Evolutionary conservation across 2,113 vertebrate genomes (phyloP), one percentile per base, ranked within the genome.

Genomic region (Oreochromis spilurus): DNA sequence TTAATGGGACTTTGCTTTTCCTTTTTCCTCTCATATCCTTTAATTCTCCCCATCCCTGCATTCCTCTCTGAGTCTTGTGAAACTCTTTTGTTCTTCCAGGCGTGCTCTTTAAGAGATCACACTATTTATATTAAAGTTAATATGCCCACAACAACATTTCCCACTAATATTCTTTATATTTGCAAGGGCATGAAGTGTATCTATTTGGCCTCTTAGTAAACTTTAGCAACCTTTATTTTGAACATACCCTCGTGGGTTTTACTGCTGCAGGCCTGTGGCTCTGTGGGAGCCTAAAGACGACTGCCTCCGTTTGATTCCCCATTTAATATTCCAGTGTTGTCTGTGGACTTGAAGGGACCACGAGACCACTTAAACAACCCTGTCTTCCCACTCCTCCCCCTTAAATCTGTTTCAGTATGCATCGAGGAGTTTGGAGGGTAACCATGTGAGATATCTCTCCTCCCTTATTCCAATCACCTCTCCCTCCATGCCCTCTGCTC

Each of bases 401-500:
- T 72, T 54, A 86, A 94, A 88, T 91, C 88, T 85, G 89, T 84
- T 93, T 94, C 85, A 87, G 93, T 92, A 95, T 95, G 92, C 87
- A 92, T 91, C 88, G 83, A 87, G 81, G 89, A 91, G 90, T 93
- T 88, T 92, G 89, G 86, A 93, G 91, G 90, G 84, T 86, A 93
- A 85, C 91, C 85, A 79, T 89, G 92, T 88, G 89, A 89, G 90
- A 89, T 95, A 94, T 93, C 91, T 91, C 88, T 84, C 89, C 90
- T 86, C 62, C 92, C 89, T 94, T 92, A 36, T 89, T 94, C 92
- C 91, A 94, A 90, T 95, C 93, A 94, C 87, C 86, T 93, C 91
- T 93, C 93, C 83, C 95, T 94, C 91, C 88, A 93, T 94, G 93
- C 93, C 93, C 94, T 95, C 91, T 91, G 92, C 93, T 94, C 94